phyloP scores from a whole-genome alignment of 2,888 invertebrate species.

The Trissolcus brochymenae region DNA sequence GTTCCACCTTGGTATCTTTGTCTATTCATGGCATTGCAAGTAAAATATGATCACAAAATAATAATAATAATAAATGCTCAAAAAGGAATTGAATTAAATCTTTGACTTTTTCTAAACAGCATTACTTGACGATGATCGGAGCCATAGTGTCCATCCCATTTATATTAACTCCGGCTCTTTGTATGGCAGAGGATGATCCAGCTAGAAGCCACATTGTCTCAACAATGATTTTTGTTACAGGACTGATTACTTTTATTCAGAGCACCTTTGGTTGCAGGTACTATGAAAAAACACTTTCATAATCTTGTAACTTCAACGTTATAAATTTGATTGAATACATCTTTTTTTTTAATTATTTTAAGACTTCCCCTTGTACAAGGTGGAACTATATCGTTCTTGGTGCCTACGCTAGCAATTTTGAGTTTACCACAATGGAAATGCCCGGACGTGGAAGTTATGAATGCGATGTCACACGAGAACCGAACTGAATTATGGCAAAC shows the following conservation, averaged over 20 bases:
- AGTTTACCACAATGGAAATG: constrained; percentile 85
- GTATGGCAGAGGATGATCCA: constrained; percentile 86
- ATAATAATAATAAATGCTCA: not conserved
- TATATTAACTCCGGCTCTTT: constrained; percentile 87
- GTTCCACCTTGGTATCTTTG: constrained; percentile 90
- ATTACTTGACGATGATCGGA: constrained; percentile 90
- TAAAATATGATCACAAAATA: constrained; percentile 64
- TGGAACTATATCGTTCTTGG: constrained; percentile 88
- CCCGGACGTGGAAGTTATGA: constrained; percentile 78
- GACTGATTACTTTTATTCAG: constrained; percentile 86
- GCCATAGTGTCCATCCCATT: constrained; percentile 90
- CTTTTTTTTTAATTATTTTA: not conserved
- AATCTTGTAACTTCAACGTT: not conserved
- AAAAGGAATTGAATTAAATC: not conserved
- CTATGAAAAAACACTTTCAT: not conserved
- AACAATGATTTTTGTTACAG: constrained; percentile 89
- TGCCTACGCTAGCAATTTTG: constrained; percentile 86
- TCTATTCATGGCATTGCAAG: constrained; percentile 89
- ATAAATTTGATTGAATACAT: not conserved
- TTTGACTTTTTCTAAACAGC: constrained; percentile 76
- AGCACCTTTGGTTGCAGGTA: constrained; percentile 84
- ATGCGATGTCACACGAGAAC: constrained; percentile 78
- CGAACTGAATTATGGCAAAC: constrained; percentile 83
- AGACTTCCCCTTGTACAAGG: constrained; percentile 86
- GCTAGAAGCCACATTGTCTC: constrained; percentile 86